Percentiles rank a stretch among this genome's conserved stretches.
These are phyloP conservation scores for Gambusia yucatana DNA, from an alignment of 2,797 vertebrate genomes.

Conservation along the genomic window DNA sequence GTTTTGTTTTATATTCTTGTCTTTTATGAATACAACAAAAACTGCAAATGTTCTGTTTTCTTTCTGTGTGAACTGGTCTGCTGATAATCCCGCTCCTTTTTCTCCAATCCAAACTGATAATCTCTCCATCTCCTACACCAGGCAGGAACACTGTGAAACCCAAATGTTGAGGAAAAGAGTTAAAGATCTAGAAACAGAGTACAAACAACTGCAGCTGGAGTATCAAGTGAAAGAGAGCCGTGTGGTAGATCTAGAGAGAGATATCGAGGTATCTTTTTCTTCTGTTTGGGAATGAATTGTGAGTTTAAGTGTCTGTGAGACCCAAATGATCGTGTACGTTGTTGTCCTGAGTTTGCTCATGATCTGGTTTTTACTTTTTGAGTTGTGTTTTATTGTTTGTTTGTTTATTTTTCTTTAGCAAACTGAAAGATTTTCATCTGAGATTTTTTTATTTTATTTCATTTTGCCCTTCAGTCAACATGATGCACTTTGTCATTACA, in stretches of 20 bases:
- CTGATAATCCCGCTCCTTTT: constrained; percentile 18
- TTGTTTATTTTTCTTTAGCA: neutral
- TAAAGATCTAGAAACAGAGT: constrained; percentile 87
- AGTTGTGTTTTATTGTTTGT: neutral
- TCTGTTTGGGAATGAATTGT: constrained; percentile 73
- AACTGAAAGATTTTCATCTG: constrained; percentile 20
- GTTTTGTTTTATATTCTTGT: neutral
- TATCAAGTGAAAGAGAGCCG: constrained; percentile 84
- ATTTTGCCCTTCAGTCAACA: constrained; percentile 43
- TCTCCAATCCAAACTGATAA: constrained; percentile 50
- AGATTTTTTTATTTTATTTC: constrained; percentile 28
- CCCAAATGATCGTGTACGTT: constrained; percentile 54
- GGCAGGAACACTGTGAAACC: constrained; percentile 85
- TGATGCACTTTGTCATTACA: constrained; percentile 53
- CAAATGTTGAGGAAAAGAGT: constrained; percentile 87
- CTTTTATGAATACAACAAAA: neutral
- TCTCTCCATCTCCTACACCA: constrained; percentile 75
- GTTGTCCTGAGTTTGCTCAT: constrained; percentile 56
- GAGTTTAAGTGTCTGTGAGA: constrained; percentile 68
- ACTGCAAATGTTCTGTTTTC: constrained; percentile 41
- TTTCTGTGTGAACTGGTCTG: constrained; percentile 59
- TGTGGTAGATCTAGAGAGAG: constrained; percentile 84
- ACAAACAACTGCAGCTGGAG: constrained; percentile 87
- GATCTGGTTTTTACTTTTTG: constrained; percentile 47
- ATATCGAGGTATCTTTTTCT: constrained; percentile 83